Evolutionary conservation across 2,888 invertebrate species (phyloP).

Genomic region (Melanotus villosus): DNA sequence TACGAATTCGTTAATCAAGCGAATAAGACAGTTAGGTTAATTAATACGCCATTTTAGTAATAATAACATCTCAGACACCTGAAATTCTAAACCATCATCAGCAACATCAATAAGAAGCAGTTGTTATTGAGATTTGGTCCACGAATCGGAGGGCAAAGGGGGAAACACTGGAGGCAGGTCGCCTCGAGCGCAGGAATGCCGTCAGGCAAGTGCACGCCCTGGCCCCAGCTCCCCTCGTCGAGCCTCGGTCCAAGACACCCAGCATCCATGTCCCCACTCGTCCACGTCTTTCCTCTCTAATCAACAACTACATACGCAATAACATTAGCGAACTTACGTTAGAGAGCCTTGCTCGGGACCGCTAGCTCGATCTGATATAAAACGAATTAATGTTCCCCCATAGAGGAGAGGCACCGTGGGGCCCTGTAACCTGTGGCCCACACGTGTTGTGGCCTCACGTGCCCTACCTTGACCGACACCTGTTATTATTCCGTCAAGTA

Average conservation of each 20-base stretch:
- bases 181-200: constrained; percentile 68
- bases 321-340: constrained; percentile 41
- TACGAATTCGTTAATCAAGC: constrained; percentile 27
- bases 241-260: constrained; percentile 10
- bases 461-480: constrained; percentile 63
- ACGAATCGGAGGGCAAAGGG: constrained; percentile 45
- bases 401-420: constrained; percentile 34
- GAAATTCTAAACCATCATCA: constrained; percentile 33
- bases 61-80: constrained; percentile 11
- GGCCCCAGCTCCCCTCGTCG: constrained; percentile 48
- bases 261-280: constrained; percentile 29
- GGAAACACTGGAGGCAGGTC: constrained; percentile 60
- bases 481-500: constrained; percentile 57
- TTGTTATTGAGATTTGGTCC: constrained; percentile 34
- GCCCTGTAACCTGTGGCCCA: constrained; percentile 54
- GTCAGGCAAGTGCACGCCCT: constrained; percentile 68
- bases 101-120: constrained; percentile 32
- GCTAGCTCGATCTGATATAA: constrained; percentile 41
- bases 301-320: constrained; percentile 39
- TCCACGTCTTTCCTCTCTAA: constrained; percentile 31
- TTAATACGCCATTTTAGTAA: constrained; percentile 22
- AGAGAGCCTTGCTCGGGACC: constrained; percentile 33
- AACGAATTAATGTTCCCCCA: constrained; percentile 36
- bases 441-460: constrained; percentile 61
- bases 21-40: constrained; percentile 33